Percentiles rank a stretch among this genome's conserved stretches.
Conservation (phyloP, 2,797 vertebrate genomes). For the Acrocephalus scirpaceus region DNA sequence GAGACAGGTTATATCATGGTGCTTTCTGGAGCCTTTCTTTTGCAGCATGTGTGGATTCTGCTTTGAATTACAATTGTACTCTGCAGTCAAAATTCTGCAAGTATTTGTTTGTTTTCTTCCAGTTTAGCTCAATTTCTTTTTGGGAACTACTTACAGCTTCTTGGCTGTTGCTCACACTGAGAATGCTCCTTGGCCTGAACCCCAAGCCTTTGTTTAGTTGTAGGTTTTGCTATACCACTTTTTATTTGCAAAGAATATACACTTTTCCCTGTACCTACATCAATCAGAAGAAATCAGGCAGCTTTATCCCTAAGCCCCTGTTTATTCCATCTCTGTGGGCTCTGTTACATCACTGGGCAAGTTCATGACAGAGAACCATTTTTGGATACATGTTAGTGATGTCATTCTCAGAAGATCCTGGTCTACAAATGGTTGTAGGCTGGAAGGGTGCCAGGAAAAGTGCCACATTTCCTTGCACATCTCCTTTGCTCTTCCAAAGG, state of each 20-base stretch:
- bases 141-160: not conserved
- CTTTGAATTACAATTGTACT: not conserved
- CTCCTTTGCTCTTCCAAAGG: not conserved
- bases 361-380: not conserved
- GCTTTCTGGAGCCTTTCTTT: not conserved
- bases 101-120: not conserved
- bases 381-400: not conserved
- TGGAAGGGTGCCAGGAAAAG: not conserved
- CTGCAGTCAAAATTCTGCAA: not conserved
- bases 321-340: not conserved
- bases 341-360: not conserved
- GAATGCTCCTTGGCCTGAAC: not conserved
- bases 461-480: not conserved
- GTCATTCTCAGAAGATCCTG: not conserved
- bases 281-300: not conserved
- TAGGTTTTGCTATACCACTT: not conserved
- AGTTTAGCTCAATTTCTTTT: not conserved
- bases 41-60: not conserved
- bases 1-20: accelerated
- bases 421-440: not conserved
- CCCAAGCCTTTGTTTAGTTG: not conserved
- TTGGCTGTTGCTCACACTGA: not conserved
- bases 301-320: not conserved
- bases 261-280: not conserved
- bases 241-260: not conserved